These are phyloP conservation scores for Malthinus seriepunctatus DNA, from an alignment of 2,888 invertebrate species.

Conservation along the genomic window DNA sequence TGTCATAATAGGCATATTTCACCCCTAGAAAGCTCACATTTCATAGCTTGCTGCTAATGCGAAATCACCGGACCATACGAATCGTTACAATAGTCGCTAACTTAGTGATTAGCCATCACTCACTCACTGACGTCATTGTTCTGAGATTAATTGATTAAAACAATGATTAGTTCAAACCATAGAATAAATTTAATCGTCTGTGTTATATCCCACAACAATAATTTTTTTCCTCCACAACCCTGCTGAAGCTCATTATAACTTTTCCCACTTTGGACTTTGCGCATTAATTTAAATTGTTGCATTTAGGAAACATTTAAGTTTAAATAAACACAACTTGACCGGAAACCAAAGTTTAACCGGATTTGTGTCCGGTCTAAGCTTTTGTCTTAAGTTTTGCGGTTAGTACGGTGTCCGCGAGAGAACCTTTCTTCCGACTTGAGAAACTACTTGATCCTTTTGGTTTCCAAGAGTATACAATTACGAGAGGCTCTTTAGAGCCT, in stretches of 20 bases:
- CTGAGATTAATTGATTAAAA: conserved; percentile 40
- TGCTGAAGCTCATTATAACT: no score
- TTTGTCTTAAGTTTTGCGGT: conserved; percentile 43
- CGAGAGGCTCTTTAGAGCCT: conserved; percentile 29
- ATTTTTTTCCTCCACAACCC: no score
- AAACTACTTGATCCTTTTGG: conserved; percentile 35
- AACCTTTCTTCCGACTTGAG: conserved; percentile 35
- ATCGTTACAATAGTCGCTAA: conserved; percentile 39
- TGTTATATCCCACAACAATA: no score
- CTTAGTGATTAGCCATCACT: conserved; percentile 43
- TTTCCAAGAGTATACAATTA: conserved; percentile 33
- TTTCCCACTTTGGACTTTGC: not conserved
- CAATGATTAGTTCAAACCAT: conserved; percentile 23
- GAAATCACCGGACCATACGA: conserved; percentile 28
- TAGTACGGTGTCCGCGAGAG: conserved; percentile 33
- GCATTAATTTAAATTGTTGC: conserved; percentile 3
- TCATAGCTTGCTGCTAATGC: conserved; percentile 38
- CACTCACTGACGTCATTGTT: conserved; percentile 41
- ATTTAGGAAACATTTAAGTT: conserved; percentile 22
- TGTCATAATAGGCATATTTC: conserved; percentile 36
- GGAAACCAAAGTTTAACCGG: conserved; percentile 45
- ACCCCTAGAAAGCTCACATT: conserved; percentile 38
- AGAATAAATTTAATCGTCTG: not conserved
- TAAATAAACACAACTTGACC: conserved; percentile 40
- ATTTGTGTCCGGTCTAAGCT: conserved; percentile 42